A percentile compares a stretch with the other conserved stretches of the same genome.
Evolutionary conservation across 1,140 invertebrate species (phyloP).

Genomic region (Dendroctonus valens): DNA sequence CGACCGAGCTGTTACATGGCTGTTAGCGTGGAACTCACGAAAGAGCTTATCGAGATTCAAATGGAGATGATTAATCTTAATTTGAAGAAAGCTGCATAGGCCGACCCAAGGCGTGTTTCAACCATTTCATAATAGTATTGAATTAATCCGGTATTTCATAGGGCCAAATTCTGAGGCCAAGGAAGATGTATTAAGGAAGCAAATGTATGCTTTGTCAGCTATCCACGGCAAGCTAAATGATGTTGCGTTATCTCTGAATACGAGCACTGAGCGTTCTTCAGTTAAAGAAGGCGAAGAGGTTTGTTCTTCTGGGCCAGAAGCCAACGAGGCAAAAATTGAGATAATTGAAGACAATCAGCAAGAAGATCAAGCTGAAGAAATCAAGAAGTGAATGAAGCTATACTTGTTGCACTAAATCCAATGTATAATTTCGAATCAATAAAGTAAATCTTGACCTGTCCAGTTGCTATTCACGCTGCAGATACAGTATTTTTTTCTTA

Average conservation of each 20-base stretch:
- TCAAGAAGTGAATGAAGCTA: no score
- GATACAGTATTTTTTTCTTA: no score
- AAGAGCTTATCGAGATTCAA: slow-evolving; percentile 56
- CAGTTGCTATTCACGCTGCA: no score
- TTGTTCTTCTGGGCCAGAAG: no score
- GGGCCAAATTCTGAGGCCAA: not conserved
- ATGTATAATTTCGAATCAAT: no score
- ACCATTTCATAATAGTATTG: not conserved
- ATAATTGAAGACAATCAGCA: no score
- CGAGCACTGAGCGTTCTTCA: not conserved
- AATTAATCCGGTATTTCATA: not conserved
- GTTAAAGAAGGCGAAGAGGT: no score
- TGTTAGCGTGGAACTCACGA: slow-evolving; percentile 48
- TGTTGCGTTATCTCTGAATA: slow-evolving; percentile 13
- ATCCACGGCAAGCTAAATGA: slow-evolving; percentile 28
- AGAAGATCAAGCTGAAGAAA: no score
- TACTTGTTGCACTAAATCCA: no score
- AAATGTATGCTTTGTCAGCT: slow-evolving; percentile 15
- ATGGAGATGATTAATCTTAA: slow-evolving; percentile 60
- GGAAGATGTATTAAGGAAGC: slow-evolving; percentile 20
- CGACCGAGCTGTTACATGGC: slow-evolving; percentile 49
- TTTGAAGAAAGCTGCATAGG: slow-evolving; percentile 50
- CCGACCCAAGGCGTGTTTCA: slow-evolving; percentile 12
- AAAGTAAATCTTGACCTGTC: no score
- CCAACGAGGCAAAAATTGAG: no score